A percentile compares a stretch with the other conserved stretches of the same genome.
Conservation (phyloP, 2,797 vertebrate genomes). For the Xenops minutus region DNA sequence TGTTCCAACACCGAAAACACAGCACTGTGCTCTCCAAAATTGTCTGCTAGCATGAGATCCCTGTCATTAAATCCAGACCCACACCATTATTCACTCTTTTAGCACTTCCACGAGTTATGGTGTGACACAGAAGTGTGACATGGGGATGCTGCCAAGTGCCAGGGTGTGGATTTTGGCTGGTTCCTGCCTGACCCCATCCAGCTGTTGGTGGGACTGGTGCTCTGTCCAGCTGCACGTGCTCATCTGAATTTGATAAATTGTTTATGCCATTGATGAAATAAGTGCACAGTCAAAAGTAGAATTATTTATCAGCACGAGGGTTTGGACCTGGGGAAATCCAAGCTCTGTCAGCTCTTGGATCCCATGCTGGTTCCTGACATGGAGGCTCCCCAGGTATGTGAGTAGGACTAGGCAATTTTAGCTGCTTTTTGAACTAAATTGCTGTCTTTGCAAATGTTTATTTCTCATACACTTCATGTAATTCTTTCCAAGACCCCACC, state of each 20-base stretch:
- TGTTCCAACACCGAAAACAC: background rate
- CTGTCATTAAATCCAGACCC: background rate
- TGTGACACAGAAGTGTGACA: background rate
- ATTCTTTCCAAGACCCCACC: background rate
- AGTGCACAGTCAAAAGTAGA: background rate
- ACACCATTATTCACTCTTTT: background rate
- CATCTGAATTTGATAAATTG: background rate
- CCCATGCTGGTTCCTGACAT: background rate
- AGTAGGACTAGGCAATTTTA: background rate
- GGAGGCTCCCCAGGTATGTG: background rate
- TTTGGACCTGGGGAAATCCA: background rate
- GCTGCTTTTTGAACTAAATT: constrained; percentile 50
- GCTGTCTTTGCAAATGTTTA: constrained; percentile 47
- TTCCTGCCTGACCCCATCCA: background rate
- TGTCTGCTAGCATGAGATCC: background rate
- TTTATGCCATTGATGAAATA: background rate
- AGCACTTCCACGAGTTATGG: fast-evolving
- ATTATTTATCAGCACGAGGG: background rate
- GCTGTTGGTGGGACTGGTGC: background rate
- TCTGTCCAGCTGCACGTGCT: background rate
- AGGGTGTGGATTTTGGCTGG: background rate
- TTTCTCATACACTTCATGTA: background rate
- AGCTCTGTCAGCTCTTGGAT: background rate
- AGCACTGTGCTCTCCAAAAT: background rate
- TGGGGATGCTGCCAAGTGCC: background rate